These are phyloP conservation scores for Bombus breviceps DNA, from an alignment of 1,140 invertebrate genomes.

Conservation along the genomic window DNA sequence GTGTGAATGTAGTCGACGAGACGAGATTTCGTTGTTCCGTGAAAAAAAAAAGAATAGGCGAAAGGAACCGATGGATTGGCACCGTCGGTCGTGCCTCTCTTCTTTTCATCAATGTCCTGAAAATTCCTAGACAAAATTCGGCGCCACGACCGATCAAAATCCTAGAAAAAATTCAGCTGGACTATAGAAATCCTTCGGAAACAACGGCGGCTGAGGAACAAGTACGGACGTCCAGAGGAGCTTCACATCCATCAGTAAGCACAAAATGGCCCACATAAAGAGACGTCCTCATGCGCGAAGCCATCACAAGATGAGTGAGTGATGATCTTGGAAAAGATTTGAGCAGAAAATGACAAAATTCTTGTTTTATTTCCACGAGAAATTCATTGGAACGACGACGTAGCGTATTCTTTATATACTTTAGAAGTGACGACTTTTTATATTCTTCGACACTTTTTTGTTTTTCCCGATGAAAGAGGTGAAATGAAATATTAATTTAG, in stretches of 20 bases:
- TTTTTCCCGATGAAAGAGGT: not conserved
- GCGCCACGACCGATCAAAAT: constrained; percentile 29
- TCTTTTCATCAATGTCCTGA: constrained; percentile 46
- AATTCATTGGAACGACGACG: too few species aligned
- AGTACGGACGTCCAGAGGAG: not conserved
- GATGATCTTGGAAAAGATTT: constrained; percentile 17
- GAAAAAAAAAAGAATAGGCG: constrained; percentile 8
- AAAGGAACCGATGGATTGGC: constrained; percentile 14
- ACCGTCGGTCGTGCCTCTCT: constrained; percentile 14
- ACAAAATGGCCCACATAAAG: constrained; percentile 56
- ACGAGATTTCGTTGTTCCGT: constrained; percentile 26
- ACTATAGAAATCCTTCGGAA: not conserved
- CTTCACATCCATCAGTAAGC: constrained; percentile 40
- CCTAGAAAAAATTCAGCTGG: not conserved
- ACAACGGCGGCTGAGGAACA: too few species aligned
- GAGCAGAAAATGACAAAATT: not conserved
- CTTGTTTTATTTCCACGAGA: not conserved
- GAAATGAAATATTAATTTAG: not conserved
- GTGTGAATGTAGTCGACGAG: not conserved
- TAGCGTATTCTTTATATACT: too few species aligned
- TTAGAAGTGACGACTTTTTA: too few species aligned
- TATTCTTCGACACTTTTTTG: not conserved
- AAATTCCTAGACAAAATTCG: constrained; percentile 57
- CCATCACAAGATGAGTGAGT: constrained; percentile 50
- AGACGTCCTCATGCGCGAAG: constrained; percentile 27